Evolutionary conservation across 2,888 invertebrate genomes (phyloP).

Genomic region (Mactromeris polynyma): DNA sequence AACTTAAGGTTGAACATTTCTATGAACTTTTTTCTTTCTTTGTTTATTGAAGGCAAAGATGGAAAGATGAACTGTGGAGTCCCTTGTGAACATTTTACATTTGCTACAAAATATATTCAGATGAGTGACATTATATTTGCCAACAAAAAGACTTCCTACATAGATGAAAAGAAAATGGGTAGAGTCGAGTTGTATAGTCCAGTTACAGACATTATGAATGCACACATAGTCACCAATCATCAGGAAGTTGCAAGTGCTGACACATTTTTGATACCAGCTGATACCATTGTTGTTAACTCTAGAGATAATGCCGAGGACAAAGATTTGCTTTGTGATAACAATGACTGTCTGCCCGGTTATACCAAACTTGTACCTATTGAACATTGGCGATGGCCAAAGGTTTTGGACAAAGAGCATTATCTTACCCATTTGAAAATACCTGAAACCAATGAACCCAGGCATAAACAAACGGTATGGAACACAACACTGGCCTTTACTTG

Average conservation of each 20-base stretch:
- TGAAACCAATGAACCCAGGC: no score
- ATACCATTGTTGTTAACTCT: constrained; percentile 8
- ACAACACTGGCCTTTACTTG: constrained; percentile 17
- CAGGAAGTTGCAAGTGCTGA: no score
- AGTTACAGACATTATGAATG: not conserved
- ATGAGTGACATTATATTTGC: constrained; percentile 5
- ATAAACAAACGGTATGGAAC: not conserved
- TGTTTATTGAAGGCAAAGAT: not conserved
- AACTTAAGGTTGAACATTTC: no score
- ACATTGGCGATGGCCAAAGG: constrained; percentile 18
- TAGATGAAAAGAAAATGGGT: not conserved
- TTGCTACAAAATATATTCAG: constrained; percentile 19
- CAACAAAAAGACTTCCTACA: not conserved
- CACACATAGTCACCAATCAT: not conserved
- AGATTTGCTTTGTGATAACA: constrained; percentile 17
- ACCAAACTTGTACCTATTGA: constrained; percentile 16
- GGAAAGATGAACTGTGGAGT: not conserved
- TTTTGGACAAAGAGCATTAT: not conserved
- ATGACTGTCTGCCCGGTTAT: not conserved
- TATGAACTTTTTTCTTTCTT: not conserved
- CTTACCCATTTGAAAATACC: not conserved
- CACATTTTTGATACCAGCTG: not conserved
- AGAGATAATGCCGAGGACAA: not conserved
- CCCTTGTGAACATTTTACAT: constrained; percentile 23
- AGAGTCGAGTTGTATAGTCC: not conserved